phyloP scores from a whole-genome alignment of 2,113 vertebrate genomes.

The Pseudopodoces humilis region DNA sequence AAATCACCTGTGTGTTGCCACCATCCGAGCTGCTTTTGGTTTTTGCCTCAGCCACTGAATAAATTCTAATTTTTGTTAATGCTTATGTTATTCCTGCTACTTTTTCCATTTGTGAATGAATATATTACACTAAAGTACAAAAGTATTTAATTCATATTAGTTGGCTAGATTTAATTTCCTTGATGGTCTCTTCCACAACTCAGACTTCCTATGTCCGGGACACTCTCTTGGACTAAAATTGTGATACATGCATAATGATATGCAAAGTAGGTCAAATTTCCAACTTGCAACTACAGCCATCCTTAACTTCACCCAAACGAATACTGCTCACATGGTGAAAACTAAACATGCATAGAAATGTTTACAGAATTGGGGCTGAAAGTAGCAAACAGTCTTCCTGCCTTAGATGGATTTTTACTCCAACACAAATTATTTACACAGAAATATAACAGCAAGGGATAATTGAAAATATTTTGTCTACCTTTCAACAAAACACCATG shows the following conservation, averaged over 20 bases:
- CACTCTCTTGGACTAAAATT: constrained; percentile 37
- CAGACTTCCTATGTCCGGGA: constrained; percentile 19
- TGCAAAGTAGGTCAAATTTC: constrained; percentile 44
- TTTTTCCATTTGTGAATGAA: constrained; percentile 37
- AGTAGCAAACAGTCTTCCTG: constrained; percentile 28
- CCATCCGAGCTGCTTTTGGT: background rate
- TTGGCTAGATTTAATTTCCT: constrained; percentile 32
- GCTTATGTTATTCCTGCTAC: constrained; percentile 1
- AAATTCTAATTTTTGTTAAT: constrained; percentile 49
- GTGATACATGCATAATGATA: background rate
- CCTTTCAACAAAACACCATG: background rate
- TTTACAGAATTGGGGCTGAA: constrained; percentile 41
- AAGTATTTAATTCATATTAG: constrained; percentile 47
- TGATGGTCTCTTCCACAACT: background rate
- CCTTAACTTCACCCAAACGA: background rate
- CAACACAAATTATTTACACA: constrained; percentile 60
- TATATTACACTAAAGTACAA: constrained; percentile 1
- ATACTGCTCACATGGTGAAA: constrained; percentile 7
- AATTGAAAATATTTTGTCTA: constrained; percentile 52
- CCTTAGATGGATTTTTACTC: constrained; percentile 21
- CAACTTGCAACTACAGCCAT: background rate
- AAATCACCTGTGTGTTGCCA: constrained; percentile 1
- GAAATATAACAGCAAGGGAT: constrained; percentile 16
- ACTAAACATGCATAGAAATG: constrained; percentile 37
- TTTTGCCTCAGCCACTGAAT: constrained; percentile 36